Conservation (phyloP, 1,140 invertebrate genomes). For the Drosophila pseudoobscura region DNA sequence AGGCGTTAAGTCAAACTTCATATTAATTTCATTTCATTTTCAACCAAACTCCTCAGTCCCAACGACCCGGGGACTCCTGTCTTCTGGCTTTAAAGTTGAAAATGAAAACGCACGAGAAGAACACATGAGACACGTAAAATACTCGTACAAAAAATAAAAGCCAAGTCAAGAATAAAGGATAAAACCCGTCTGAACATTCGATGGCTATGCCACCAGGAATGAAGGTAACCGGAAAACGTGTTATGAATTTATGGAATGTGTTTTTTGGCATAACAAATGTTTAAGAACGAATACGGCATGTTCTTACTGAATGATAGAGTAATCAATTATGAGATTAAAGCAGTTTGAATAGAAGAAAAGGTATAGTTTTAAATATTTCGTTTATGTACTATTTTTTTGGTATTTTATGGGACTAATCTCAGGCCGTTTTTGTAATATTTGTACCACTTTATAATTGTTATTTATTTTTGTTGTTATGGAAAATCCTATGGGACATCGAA, state of each 20-base stretch:
- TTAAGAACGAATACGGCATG: background rate
- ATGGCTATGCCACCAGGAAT: constrained; percentile 20
- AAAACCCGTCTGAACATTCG: constrained; percentile 47
- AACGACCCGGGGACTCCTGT: background rate
- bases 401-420: too few relatives aligned
- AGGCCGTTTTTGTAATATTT: too few relatives aligned
- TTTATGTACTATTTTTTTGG: too few relatives aligned
- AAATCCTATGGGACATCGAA: constrained; percentile 1
- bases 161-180: constrained; percentile 42
- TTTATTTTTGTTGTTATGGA: too few relatives aligned
- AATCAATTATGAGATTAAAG: too few relatives aligned
- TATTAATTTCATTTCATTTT: constrained; percentile 80
- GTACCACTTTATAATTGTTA: too few relatives aligned
- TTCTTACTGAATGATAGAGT: background rate
- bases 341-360: too few relatives aligned
- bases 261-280: too few relatives aligned
- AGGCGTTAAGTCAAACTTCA: constrained; percentile 80
- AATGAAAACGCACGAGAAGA: constrained; percentile 29
- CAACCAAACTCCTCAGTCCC: constrained; percentile 17
- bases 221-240: constrained; percentile 53
- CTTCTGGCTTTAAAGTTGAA: constrained; percentile 55
- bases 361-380: too few relatives aligned
- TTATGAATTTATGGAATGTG: constrained; percentile 53
- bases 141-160: constrained; percentile 32
- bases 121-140: constrained; percentile 43